Base-by-base conservation (phyloP, 2,888 invertebrate species). In the Hoplodrina blanda region DNA sequence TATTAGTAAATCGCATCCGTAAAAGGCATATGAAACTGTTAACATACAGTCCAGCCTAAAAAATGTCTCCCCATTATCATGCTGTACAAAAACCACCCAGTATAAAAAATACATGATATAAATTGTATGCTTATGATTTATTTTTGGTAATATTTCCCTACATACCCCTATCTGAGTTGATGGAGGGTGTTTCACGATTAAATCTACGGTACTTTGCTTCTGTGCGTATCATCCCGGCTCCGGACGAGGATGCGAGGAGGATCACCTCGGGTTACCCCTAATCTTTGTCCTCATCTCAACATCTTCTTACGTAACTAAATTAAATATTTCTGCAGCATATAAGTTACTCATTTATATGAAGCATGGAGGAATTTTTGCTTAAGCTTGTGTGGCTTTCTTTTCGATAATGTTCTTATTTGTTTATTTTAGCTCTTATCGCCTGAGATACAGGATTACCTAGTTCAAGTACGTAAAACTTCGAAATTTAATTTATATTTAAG, bases 131-230 rank as follows among this genome's bases (percentile, higher is more conserved):
- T 11, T 64, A 62, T 64, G 75, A 80, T 78, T 54, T 80, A 80
- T 65, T 56, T 25, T 55, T 19, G 13, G 75, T 59, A 72, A 80
- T 75, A 78, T 75, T 71, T 80, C 57, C 50, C 64, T 46, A 63
- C 68, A 30, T 65, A 62, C 63, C 57, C 70, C 41, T 78, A 66
- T 67, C 62, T 64, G 44, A 60, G 52, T 61, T 70, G 68, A 78
- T 61, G 69, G 81, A 78, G 81, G 76, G 73, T 60, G 72, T 65
- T 57, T 61, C 56, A 37, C 69, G 71, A 76, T 78, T 80, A 78
- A 76, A 78, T 80, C 80, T 76, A 59, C 41, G 63, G 63, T 76
- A 68, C 72, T 79, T 76, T 64, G 49, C 56, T 67, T 46, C 60
- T 57, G 60, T 30, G 56, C 65, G 56, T 63, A 63, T 69, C 53